These are phyloP conservation scores for Ectemnius lituratus DNA, from an alignment of 2,888 invertebrate species.

Conservation along the genomic window DNA sequence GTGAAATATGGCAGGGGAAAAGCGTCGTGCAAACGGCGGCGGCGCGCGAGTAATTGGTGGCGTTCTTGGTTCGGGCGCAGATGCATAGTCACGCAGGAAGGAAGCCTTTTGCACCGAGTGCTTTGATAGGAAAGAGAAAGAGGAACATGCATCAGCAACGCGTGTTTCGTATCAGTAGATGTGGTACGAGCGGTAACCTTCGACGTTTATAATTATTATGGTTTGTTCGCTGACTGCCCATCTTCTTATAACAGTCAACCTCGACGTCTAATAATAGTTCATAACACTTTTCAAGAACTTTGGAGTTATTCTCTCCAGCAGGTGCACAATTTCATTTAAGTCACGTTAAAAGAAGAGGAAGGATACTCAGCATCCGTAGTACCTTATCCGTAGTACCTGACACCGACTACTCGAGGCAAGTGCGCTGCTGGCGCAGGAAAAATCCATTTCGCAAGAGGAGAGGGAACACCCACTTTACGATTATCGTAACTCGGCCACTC, in stretches of 20 bases:
- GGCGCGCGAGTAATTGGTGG: too few relatives aligned
- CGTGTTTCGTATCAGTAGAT: not conserved
- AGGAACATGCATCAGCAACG: not conserved
- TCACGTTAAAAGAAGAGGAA: not conserved
- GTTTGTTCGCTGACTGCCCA: not conserved
- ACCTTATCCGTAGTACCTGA: not conserved
- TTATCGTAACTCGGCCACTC: conserved; percentile 44
- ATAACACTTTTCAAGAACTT: not conserved
- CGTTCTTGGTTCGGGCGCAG: too few relatives aligned
- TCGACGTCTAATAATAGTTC: not conserved
- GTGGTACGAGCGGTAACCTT: not conserved
- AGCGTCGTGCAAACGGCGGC: too few relatives aligned
- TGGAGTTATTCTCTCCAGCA: not conserved
- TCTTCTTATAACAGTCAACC: not conserved
- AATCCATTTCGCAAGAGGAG: conserved; percentile 35
- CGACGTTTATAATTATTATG: not conserved
- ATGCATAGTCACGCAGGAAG: conserved; percentile 3
- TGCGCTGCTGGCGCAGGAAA: conserved; percentile 15
- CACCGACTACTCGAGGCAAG: not conserved
- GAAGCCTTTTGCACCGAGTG: not conserved
- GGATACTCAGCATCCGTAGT: not conserved
- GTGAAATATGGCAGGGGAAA: too few relatives aligned
- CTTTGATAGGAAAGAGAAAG: not conserved
- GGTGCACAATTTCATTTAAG: not conserved
- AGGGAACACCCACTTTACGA: conserved; percentile 38